A percentile compares a stretch with the other conserved stretches of the same genome.
These are phyloP conservation scores for Bergia sp. DNA, from an alignment of 92 coral and sea anemone genomes.

Conservation along the genomic window DNA sequence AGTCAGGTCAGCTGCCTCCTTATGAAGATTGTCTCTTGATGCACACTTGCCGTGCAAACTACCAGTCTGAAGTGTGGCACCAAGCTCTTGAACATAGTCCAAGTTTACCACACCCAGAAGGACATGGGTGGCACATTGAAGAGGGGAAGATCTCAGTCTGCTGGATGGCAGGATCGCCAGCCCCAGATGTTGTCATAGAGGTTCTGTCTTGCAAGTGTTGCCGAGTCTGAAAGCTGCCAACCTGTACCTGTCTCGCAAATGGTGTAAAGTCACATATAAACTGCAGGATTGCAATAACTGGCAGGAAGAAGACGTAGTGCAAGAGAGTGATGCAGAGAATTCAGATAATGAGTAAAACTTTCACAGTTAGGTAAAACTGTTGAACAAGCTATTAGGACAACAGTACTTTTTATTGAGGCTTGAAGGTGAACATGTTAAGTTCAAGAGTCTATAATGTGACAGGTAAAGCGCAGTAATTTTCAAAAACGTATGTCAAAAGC, in stretches of 20 bases:
- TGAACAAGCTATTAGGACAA: not conserved
- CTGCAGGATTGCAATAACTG: slow-evolving; percentile 54
- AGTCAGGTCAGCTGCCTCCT: slow-evolving; percentile 48
- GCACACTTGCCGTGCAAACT: slow-evolving; percentile 66
- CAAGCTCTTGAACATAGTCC: slow-evolving; percentile 55
- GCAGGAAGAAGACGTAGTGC: slow-evolving; percentile 24
- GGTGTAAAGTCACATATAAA: slow-evolving; percentile 47
- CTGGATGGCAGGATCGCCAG: slow-evolving; percentile 62
- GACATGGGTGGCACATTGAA: slow-evolving; percentile 57
- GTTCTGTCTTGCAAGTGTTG: slow-evolving; percentile 14
- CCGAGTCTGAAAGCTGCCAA: slow-evolving; percentile 48
- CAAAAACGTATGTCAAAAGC: too few species aligned
- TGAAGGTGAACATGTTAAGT: not conserved
- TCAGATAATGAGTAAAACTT: slow-evolving; percentile 20
- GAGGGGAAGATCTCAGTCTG: slow-evolving; percentile 51
- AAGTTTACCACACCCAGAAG: slow-evolving; percentile 47
- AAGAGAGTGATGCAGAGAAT: slow-evolving; percentile 32
- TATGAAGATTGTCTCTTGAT: slow-evolving; percentile 51
- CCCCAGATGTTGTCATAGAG: slow-evolving; percentile 58
- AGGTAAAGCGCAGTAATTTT: too few species aligned
- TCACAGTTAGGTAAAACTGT: not conserved
- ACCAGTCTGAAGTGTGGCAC: slow-evolving; percentile 58
- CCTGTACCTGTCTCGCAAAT: slow-evolving; percentile 54
- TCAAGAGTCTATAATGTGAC: too few species aligned
- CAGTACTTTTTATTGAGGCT: not conserved